Percentiles rank a stretch among this genome's conserved stretches.
phyloP scores from a whole-genome alignment of 1,140 invertebrate species.

The Zelostemma sp. region DNA sequence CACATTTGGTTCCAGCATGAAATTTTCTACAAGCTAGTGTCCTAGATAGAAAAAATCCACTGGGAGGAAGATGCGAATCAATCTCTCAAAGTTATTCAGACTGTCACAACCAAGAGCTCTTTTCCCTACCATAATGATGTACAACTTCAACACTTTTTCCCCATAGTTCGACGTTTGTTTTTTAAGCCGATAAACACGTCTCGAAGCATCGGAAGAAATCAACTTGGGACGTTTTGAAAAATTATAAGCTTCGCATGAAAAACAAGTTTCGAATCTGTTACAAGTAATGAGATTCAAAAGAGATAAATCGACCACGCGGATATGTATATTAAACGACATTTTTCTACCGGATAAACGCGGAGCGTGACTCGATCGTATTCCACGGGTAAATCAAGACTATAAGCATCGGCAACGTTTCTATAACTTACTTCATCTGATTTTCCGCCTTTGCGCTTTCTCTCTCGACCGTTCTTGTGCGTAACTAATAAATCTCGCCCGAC shows the following conservation, averaged over 20 bases:
- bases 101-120: no score
- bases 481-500: constrained; percentile 4
- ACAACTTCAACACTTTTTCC: no score
- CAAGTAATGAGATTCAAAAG: constrained; percentile 3
- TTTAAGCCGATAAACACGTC: no score
- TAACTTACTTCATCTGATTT: constrained; percentile 5
- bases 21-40: no score
- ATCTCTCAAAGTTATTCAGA: no score
- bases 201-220: no score
- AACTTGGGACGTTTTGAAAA: no score
- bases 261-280: constrained; percentile 1
- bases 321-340: constrained; percentile 9
- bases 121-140: no score
- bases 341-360: not conserved
- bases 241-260: not conserved
- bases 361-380: constrained; percentile 11
- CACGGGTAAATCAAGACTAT: constrained; percentile 3
- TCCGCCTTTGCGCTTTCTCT: not conserved
- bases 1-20: no score
- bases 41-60: no score
- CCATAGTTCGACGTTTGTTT: no score
- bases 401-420: constrained; percentile 1
- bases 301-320: constrained; percentile 2
- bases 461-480: not conserved
- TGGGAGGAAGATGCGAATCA: no score